A percentile compares a stretch with the other conserved stretches of the same genome.
Evolutionary conservation across 2,888 invertebrate genomes (phyloP).

Genomic region (Pristionchus exspectatus): DNA sequence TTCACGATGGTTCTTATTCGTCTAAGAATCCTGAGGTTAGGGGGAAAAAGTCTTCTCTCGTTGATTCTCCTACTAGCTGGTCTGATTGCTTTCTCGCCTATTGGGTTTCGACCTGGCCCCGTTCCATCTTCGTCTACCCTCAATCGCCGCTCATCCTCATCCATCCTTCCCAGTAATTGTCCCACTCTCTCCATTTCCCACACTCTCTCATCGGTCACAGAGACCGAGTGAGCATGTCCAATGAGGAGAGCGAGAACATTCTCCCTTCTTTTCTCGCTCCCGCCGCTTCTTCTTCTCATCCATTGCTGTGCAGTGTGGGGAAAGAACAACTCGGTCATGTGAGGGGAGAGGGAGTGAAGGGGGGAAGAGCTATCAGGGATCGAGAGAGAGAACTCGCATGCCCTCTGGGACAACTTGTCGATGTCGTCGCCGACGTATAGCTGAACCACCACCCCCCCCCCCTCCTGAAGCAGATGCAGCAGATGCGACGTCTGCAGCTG

Average conservation of each 20-base stretch:
- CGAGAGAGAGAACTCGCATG: background rate
- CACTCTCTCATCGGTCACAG: background rate
- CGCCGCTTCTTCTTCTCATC: conserved; percentile 2
- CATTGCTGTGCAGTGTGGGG: background rate
- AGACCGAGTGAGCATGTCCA: no score
- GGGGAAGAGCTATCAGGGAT: background rate
- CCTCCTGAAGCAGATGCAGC: background rate
- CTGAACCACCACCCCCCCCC: background rate
- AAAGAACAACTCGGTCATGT: conserved; percentile 26
- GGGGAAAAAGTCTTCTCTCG: no score
- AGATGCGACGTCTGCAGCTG: background rate
- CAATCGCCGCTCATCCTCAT: background rate
- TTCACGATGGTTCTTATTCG: no score
- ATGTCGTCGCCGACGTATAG: background rate
- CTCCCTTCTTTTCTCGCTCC: background rate
- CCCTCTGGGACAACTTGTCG: conserved; percentile 34
- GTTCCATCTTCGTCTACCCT: background rate
- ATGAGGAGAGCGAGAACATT: background rate
- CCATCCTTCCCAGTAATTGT: background rate
- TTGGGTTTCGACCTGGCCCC: no score
- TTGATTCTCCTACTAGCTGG: no score
- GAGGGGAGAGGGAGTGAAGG: background rate
- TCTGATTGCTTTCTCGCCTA: no score
- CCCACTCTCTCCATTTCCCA: background rate
- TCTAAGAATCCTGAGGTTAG: no score